Evolutionary conservation across 1,140 invertebrate species (phyloP).

Genomic region (Drosophila pectinifera): DNA sequence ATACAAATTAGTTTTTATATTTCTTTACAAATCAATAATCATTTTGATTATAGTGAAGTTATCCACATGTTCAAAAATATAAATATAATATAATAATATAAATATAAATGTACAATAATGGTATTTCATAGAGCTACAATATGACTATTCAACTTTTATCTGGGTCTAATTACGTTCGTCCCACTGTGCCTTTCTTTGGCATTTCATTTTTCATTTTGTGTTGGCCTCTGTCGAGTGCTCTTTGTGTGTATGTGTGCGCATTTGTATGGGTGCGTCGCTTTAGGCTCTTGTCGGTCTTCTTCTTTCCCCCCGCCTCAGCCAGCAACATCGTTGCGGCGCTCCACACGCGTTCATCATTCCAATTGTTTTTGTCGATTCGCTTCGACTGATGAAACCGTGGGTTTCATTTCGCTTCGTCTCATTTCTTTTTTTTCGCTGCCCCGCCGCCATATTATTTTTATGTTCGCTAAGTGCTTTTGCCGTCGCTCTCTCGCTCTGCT

Average conservation of each 20-base stretch:
- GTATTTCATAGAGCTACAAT: background rate
- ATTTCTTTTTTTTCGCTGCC: slow-evolving; percentile 15
- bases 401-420: slow-evolving; percentile 31
- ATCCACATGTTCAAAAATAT: no score
- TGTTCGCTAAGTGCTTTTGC: slow-evolving; percentile 68
- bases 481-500: slow-evolving; percentile 50
- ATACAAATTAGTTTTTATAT: no score
- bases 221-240: slow-evolving; percentile 33
- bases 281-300: slow-evolving; percentile 54
- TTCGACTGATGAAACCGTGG: slow-evolving; percentile 31
- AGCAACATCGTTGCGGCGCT: slow-evolving; percentile 23
- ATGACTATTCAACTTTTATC: no score
- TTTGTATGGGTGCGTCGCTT: slow-evolving; percentile 60
- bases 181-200: slow-evolving; percentile 64
- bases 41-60: background rate
- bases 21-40: no score
- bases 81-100: no score
- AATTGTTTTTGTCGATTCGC: slow-evolving; percentile 54
- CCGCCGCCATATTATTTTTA: slow-evolving; percentile 79
- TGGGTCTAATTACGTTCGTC: background rate
- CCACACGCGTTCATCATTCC: slow-evolving; percentile 54
- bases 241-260: slow-evolving; percentile 20
- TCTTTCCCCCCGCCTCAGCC: slow-evolving; percentile 9
- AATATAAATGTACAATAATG: no score
- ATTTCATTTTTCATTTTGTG: slow-evolving; percentile 82